Conservation (phyloP, 2,113 vertebrate genomes). For the Dicaeum eximium region DNA sequence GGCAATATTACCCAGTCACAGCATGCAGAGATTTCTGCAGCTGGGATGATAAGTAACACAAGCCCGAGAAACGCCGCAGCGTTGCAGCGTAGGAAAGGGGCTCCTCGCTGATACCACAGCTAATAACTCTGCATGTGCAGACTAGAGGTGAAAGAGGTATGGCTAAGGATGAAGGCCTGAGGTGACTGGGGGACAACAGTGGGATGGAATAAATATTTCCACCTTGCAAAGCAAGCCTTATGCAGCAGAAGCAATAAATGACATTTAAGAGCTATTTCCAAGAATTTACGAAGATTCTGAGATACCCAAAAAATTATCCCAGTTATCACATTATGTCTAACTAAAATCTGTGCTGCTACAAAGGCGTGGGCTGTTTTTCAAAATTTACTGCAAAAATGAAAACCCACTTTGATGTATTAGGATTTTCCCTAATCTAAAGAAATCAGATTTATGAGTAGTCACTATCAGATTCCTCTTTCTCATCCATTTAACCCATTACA, state of each 20-base stretch:
- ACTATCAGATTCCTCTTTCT: not conserved
- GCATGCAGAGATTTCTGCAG: not conserved
- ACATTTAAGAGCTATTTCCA: not conserved
- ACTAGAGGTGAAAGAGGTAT: not conserved
- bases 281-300: not conserved
- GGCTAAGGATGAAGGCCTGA: not conserved
- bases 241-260: not conserved
- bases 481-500: not conserved
- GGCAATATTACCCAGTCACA: not conserved
- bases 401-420: not conserved
- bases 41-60: not conserved
- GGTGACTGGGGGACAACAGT: not conserved
- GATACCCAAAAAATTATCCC: not conserved
- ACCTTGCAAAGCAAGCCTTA: not conserved
- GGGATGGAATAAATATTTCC: not conserved
- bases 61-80: rapidly evolving
- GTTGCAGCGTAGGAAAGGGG: not conserved
- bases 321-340: not conserved
- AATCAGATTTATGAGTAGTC: not conserved
- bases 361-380: rapidly evolving
- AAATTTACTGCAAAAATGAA: not conserved
- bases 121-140: not conserved
- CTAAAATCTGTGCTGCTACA: not conserved
- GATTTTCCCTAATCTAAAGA: not conserved
- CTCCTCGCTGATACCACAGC: not conserved